Conservation (phyloP, 2,797 vertebrate species). For the Lates japonicus region DNA sequence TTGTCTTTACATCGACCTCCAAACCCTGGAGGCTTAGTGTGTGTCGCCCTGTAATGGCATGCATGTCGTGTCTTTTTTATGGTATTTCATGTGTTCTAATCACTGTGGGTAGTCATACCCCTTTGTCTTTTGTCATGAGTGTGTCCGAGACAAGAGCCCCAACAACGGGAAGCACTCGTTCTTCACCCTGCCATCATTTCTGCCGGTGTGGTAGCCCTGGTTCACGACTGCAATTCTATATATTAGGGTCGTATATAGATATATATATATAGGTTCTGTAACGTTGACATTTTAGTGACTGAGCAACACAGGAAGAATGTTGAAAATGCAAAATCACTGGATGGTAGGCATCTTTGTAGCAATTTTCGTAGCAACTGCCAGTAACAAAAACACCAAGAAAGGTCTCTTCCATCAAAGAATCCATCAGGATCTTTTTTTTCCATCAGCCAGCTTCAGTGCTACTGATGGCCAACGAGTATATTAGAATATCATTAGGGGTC, state of each 20-base stretch:
- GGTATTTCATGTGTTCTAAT: constrained; percentile 63
- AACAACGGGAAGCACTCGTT: background rate
- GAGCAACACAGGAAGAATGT: background rate
- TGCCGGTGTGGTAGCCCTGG: background rate
- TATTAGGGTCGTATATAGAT: too few relatives aligned
- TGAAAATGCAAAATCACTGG: constrained; percentile 11
- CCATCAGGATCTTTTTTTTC: background rate
- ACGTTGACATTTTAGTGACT: background rate
- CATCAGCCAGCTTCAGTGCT: background rate
- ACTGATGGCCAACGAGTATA: background rate
- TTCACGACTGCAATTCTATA: background rate
- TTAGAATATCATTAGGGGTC: background rate
- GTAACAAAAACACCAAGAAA: background rate
- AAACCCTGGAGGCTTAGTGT: constrained; percentile 44
- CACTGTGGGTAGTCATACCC: constrained; percentile 55
- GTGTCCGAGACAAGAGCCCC: constrained; percentile 57
- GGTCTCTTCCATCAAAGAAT: background rate
- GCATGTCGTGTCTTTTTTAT: constrained; percentile 51
- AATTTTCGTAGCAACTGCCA: background rate
- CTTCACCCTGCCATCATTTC: constrained; percentile 9
- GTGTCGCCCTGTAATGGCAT: constrained; percentile 64
- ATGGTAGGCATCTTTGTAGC: background rate
- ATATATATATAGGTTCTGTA: too few relatives aligned
- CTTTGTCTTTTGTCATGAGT: constrained; percentile 41
- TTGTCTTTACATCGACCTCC: constrained; percentile 55